Evolutionary conservation across 1,140 invertebrate genomes (phyloP), one percentile per base, ranked within the genome.

Genomic region (Diabrotica undecimpunctata): DNA sequence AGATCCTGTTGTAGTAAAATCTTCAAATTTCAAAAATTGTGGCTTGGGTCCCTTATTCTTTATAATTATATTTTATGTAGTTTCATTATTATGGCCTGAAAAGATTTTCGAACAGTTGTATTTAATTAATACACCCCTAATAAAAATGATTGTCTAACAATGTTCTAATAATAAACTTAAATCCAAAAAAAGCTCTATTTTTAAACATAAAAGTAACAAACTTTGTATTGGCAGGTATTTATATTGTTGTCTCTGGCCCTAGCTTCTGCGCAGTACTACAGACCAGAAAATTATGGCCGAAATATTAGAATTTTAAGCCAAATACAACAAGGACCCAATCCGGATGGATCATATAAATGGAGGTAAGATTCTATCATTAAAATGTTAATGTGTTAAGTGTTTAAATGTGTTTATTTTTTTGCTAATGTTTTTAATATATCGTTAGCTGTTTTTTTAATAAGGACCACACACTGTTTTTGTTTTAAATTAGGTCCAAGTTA

Each of bases 341-440:
- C 38, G 53, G 66, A 67, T 64, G 66, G 66, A 58, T 67, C 66
- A 6, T 67, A 67, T 61, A 58, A 37, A 50, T 67, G 66, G 66
- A 67, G 66, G 66, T 67, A 54, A 41, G 56, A 61, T 4, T 25
- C 4, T 25, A 25, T 25, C 4, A 25, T 25, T 25, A 25, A 25
- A 25, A 25, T 50, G n/a, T 50, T 7, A 50, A 50, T 50, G n/a
- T 50, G n/a, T 50, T 8, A n/a, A n/a, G 46, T 50, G n/a, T 8
- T 50, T 50, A 7, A 50, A 8, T n/a, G n/a, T n/a, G n/a, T n/a
- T n/a, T n/a, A n/a, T n/a, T n/a, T n/a, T n/a, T n/a, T n/a, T n/a
- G n/a, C n/a, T n/a, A n/a, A n/a, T n/a, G n/a, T n/a, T n/a, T n/a
- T n/a, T n/a, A n/a, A n/a, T n/a, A n/a, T n/a, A n/a, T n/a, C n/a